Conservation (phyloP, 2,797 vertebrate species). For the Chiroxiphia lanceolata region DNA sequence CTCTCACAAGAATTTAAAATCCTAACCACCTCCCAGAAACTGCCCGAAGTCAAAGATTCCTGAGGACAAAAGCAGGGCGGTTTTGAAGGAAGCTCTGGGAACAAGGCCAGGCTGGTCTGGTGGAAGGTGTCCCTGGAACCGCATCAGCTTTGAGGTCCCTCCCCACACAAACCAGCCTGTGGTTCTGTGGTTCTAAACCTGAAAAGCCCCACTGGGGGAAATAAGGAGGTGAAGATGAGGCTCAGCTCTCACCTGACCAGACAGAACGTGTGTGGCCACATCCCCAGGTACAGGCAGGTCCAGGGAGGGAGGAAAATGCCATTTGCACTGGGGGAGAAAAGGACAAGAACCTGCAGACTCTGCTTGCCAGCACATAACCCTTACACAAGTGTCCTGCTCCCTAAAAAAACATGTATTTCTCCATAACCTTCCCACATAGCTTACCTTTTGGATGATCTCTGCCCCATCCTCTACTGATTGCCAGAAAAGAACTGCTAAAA, state of each 20-base stretch:
- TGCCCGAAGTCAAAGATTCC: not conserved
- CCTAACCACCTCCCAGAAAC: not conserved
- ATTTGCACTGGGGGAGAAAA: not conserved
- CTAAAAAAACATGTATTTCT: not conserved
- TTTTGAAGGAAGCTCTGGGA: not conserved
- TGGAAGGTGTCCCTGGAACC: not conserved
- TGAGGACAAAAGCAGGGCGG: rapidly evolving
- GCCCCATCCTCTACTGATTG: not conserved
- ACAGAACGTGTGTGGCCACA: not conserved
- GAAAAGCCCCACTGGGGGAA: rapidly evolving
- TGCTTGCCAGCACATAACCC: rapidly evolving
- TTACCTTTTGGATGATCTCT: not conserved
- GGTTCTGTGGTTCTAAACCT: not conserved
- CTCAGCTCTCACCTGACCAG: rapidly evolving
- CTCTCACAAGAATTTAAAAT: rapidly evolving
- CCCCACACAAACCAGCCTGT: not conserved
- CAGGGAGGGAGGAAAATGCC: not conserved
- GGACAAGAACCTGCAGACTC: not conserved
- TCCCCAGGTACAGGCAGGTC: rapidly evolving
- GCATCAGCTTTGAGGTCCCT: not conserved
- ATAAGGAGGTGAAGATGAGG: rapidly evolving
- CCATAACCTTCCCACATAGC: not conserved
- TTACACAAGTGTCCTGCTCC: rapidly evolving
- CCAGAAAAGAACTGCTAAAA: not conserved
- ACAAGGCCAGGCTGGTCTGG: not conserved